Evolutionary conservation across 2,113 vertebrate genomes (phyloP).

Genomic region (Psephotus haematonotus): DNA sequence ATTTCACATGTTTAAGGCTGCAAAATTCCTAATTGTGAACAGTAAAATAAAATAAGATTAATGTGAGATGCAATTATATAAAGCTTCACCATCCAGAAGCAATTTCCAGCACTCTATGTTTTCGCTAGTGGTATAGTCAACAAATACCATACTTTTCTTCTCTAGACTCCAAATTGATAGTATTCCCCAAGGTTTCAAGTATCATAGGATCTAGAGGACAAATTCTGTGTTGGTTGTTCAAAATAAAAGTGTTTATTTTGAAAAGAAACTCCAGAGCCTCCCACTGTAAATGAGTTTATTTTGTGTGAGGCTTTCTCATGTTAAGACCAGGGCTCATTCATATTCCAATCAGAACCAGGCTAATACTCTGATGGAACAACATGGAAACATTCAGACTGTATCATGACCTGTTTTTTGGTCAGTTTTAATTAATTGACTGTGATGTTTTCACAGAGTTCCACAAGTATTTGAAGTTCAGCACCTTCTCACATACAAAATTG

Average conservation of each 20-base stretch:
- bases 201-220: not conserved
- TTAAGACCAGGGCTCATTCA: not conserved
- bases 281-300: not conserved
- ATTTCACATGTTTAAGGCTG: constrained; percentile 53
- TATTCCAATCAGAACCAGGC: not conserved
- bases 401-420: not conserved
- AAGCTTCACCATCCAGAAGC: not conserved
- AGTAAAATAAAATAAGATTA: constrained; percentile 62
- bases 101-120: not conserved
- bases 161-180: not conserved
- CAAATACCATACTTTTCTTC: not conserved
- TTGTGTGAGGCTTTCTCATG: not conserved
- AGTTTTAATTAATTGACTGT: not conserved
- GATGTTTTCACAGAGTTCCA: not conserved
- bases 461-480: not conserved
- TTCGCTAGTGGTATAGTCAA: not conserved
- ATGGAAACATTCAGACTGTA: not conserved
- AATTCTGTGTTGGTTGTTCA: not conserved
- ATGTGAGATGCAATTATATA: constrained; percentile 16
- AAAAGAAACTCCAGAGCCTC: not conserved
- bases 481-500: not conserved
- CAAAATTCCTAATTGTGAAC: constrained; percentile 43
- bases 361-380: not conserved
- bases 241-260: not conserved
- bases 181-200: not conserved